phyloP scores from a whole-genome alignment of 2,888 invertebrate species.

The Campoletis raptor region DNA sequence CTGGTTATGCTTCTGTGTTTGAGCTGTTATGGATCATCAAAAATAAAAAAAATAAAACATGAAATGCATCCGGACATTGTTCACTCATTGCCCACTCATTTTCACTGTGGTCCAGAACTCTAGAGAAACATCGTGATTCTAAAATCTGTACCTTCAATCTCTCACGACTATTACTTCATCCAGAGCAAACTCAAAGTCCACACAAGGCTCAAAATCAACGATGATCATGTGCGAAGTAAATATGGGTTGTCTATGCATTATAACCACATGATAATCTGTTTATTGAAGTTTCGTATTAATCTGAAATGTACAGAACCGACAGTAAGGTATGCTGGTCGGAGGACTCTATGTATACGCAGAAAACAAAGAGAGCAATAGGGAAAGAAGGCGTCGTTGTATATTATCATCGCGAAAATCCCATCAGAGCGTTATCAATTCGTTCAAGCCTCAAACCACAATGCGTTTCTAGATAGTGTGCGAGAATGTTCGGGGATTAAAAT shows the following conservation, averaged over 20 bases:
- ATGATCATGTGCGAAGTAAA: background rate
- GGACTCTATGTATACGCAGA: background rate
- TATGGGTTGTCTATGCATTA: background rate
- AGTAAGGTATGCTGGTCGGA: background rate
- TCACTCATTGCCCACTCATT: background rate
- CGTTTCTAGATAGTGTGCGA: slow-evolving; percentile 45
- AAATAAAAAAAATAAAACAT: background rate
- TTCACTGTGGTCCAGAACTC: background rate
- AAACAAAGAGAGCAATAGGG: background rate
- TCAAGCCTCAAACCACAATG: slow-evolving; percentile 70
- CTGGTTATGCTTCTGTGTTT: background rate
- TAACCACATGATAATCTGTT: slow-evolving; percentile 32
- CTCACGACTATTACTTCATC: background rate
- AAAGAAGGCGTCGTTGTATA: slow-evolving; percentile 12
- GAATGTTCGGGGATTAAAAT: slow-evolving; percentile 70
- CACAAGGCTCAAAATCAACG: background rate
- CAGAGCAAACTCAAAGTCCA: background rate
- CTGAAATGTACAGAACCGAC: slow-evolving; percentile 10
- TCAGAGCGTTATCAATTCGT: slow-evolving; percentile 72
- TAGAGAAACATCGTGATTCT: background rate
- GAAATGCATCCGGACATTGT: background rate
- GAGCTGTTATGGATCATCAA: background rate
- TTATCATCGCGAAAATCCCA: slow-evolving; percentile 65
- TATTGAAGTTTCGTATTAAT: slow-evolving; percentile 40
- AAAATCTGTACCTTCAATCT: background rate